Evolutionary conservation across 2,113 vertebrate genomes (phyloP), one percentile per base, ranked within the genome.

Genomic region (Neomonachus schauinslandi): DNA sequence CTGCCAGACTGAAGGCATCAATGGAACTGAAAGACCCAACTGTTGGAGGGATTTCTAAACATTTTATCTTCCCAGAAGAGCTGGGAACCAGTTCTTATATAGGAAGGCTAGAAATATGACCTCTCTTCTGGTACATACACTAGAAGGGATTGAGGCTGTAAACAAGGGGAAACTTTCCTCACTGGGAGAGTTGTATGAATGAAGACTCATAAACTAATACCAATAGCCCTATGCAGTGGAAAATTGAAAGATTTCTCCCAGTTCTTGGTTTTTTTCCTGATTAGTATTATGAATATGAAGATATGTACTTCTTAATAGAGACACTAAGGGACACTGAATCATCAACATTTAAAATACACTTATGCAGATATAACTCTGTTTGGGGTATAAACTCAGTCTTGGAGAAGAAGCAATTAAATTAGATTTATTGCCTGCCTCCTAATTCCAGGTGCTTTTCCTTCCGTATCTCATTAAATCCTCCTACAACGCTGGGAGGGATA

Each of bases 171-270:
- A 80, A 33, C 14, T 71, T 71, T n/a, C 12, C 26, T 85, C 42
- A 39, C 65, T 10, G 5, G 19, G 19, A 67, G 24, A 71, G 39
- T 65, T 96, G 88, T 46, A 53, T 92, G 88, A 90, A 46, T 55
- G 46, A 77, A 18, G 33, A 76, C 14, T 81, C 53, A 33, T 57
- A 74, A 96, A 92, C 26, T n/a, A 69, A 21, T 18, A 49, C 7
- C 39, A 7, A 12, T 31, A 74, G 51, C 13, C 22, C 28, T 12
- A 7, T 84, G 8, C 13, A 87, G 26, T 26, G 4, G 26, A 55
- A 93, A 89, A 80, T 2, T 90, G 15, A 95, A 97, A 92, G 76
- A 51, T 93, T 89, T 90, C 26, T 89, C 9, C 5, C 2, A 46
- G 7, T 1, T 59, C 77, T 16, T 31, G 26, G 15, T 63, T n/a